Conservation (phyloP, 2,797 vertebrate genomes). For the Hyperoplus lanceolatus region DNA sequence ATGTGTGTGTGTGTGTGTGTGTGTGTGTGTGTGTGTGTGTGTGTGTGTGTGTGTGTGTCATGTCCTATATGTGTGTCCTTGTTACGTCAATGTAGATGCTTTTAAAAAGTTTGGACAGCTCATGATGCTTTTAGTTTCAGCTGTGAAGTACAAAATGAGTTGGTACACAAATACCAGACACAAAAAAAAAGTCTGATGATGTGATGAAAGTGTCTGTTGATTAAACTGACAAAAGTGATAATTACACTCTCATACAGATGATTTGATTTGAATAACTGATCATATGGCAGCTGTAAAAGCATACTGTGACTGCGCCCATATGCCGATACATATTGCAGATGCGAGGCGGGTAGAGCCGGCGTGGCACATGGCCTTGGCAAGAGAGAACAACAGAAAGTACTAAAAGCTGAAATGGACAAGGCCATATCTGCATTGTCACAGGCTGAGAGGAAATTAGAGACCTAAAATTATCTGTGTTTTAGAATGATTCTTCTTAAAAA, state of each 20-base stretch:
- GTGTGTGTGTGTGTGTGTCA: not conserved
- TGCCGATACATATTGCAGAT: conserved; percentile 16
- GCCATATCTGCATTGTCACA: too few species aligned
- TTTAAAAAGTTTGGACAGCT: conserved; percentile 42
- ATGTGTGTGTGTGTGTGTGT: conserved; percentile 23
- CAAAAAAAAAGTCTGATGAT: too few species aligned
- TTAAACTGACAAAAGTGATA: conserved; percentile 31
- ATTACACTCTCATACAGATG: conserved; percentile 13
- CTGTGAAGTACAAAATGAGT: conserved; percentile 19
- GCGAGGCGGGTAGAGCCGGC: not conserved
- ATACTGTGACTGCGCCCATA: not conserved
- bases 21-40: conserved; percentile 27
- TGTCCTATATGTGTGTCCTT: conserved; percentile 39
- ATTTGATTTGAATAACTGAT: conserved; percentile 41
- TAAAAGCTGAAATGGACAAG: too few species aligned
- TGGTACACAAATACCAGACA: not conserved
- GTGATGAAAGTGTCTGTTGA: conserved; percentile 12
- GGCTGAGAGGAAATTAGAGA: too few species aligned
- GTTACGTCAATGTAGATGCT: conserved; percentile 59
- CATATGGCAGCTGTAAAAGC: not conserved
- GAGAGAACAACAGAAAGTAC: conserved; percentile 10
- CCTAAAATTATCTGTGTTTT: too few species aligned
- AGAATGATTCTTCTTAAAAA: too few species aligned
- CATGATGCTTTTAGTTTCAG: conserved; percentile 33
- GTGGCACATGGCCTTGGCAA: conserved; percentile 10